Conservation (phyloP, 2,113 vertebrate genomes). For the Paratilapia polleni region DNA sequence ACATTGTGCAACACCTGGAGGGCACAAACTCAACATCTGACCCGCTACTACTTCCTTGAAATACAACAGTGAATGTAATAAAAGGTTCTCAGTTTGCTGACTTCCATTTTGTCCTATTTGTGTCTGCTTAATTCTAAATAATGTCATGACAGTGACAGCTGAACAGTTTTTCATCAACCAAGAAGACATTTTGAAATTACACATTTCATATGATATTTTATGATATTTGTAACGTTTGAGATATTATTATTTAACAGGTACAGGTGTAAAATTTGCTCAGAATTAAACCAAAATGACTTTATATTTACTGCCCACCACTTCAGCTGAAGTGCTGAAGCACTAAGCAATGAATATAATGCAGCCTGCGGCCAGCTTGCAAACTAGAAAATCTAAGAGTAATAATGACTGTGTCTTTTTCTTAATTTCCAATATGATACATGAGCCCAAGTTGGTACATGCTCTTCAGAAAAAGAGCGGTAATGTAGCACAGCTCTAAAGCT, state of each 20-base stretch:
- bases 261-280: background rate
- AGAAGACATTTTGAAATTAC: background rate
- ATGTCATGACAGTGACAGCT: background rate
- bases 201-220: background rate
- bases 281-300: background rate
- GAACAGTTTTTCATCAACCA: background rate
- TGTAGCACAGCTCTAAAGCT: background rate
- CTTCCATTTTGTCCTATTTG: conserved; percentile 11
- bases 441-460: background rate
- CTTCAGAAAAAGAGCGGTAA: background rate
- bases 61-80: conserved; percentile 53
- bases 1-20: background rate
- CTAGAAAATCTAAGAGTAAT: background rate
- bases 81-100: conserved; percentile 47
- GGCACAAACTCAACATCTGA: background rate
- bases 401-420: background rate
- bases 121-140: background rate
- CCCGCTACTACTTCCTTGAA: background rate
- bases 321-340: background rate
- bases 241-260: background rate
- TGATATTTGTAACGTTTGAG: background rate
- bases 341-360: background rate
- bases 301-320: background rate
- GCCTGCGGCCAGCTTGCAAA: background rate
- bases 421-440: background rate